Evolutionary conservation across 1,140 invertebrate genomes (phyloP).

Genomic region (Callitettix versicolor): DNA sequence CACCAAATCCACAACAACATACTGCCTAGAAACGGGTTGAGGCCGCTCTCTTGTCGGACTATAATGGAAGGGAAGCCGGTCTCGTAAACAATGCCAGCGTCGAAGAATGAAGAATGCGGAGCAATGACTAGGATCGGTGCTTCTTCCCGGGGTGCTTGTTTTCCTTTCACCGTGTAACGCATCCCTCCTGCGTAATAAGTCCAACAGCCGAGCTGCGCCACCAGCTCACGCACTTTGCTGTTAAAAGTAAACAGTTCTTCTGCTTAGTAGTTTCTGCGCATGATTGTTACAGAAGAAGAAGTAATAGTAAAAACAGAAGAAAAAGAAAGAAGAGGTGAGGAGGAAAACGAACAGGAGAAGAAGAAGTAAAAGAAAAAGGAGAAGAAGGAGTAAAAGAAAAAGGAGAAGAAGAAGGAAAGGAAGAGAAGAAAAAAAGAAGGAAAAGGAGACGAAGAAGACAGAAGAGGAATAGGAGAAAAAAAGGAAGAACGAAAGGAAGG

Average conservation of each 20-base stretch:
- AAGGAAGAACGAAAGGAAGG: too few relatives aligned
- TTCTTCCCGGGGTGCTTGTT: conserved; percentile 55
- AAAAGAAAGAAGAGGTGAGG: too few relatives aligned
- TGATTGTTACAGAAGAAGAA: neutral
- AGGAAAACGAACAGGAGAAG: too few relatives aligned
- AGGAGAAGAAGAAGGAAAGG: too few relatives aligned
- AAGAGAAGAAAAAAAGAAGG: too few relatives aligned
- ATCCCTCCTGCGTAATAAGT: conserved; percentile 66
- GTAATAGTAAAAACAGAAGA: neutral
- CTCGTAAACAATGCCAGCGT: conserved; percentile 70
- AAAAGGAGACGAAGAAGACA: too few relatives aligned
- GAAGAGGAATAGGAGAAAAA: too few relatives aligned
- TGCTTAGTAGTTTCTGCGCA: too few relatives aligned
- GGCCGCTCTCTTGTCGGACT: conserved; percentile 61
- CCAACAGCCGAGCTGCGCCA: conserved; percentile 46
- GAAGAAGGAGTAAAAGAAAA: too few relatives aligned
- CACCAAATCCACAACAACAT: conserved; percentile 27
- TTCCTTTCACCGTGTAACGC: conserved; percentile 65
- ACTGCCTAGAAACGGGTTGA: conserved; percentile 76
- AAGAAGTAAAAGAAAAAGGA: too few relatives aligned
- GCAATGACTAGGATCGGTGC: conserved; percentile 76
- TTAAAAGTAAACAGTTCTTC: neutral
- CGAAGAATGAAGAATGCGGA: conserved; percentile 78
- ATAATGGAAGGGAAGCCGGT: conserved; percentile 69
- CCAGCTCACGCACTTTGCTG: conserved; percentile 19